Percentiles rank a stretch among this genome's conserved stretches.
Conservation (phyloP, 2,797 vertebrate genomes). For the Lacerta agilis region DNA sequence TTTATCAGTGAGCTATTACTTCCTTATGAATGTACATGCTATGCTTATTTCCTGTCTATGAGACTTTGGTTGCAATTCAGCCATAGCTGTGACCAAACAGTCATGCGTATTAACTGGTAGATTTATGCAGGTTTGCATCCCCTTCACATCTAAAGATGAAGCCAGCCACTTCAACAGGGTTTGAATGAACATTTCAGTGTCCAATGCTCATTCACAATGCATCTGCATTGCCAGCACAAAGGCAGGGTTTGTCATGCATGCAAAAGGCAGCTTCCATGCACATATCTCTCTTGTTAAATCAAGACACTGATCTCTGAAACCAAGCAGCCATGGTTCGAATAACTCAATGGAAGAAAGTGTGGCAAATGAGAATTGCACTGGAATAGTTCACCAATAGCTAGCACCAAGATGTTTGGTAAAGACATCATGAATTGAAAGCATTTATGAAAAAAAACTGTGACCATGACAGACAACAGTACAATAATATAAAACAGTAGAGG, state of each 20-base stretch:
- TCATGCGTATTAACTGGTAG: not conserved
- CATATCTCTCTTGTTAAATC: not conserved
- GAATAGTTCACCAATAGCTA: constrained; percentile 15
- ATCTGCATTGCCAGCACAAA: not conserved
- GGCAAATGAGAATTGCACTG: constrained; percentile 1
- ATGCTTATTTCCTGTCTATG: constrained; percentile 8
- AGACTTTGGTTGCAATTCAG: not conserved
- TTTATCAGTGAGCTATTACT: not conserved
- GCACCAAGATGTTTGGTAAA: not conserved
- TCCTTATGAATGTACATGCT: constrained; percentile 16
- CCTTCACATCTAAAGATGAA: constrained; percentile 12
- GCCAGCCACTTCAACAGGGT: not conserved
- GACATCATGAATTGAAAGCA: not conserved
- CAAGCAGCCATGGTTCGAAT: not conserved
- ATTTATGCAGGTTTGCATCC: not conserved
- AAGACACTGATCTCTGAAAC: not conserved
- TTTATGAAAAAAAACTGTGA: constrained; percentile 14
- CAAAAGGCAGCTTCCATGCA: not conserved
- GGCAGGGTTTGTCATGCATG: not conserved
- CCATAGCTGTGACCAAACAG: not conserved
- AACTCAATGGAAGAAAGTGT: not conserved
- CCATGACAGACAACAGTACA: constrained; percentile 45
- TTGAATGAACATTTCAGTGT: not conserved
- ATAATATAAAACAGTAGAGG: constrained; percentile 51
- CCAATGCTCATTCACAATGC: not conserved